Evolutionary conservation across 1,140 invertebrate species (phyloP), one percentile per base, ranked within the genome.

Genomic region (Luehdorfia chinensis): DNA sequence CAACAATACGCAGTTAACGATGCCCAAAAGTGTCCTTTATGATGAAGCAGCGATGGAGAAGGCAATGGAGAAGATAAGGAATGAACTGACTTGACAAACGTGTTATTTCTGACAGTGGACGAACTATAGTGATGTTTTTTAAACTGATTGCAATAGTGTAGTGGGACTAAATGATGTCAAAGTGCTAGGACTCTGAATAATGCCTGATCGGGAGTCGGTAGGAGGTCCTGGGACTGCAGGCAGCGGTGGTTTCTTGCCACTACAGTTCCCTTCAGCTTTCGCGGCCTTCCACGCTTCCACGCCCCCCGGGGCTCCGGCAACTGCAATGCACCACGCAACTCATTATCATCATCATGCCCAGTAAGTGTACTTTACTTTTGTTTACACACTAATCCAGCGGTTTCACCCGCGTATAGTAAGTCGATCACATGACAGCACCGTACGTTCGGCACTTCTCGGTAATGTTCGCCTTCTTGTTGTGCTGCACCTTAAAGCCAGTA

Each of bases 231-330:
- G 83, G 64, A 76, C 79, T 60, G 64, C 81, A 33, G 79, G 83
- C 39, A 79, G 78, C 62, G 78, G 70, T 48, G 76, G 75, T 59
- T 86, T 86, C 59, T 68, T 86, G 63, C 89, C 90, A 51, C 80
- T 91, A 63, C 90, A 90, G 71, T 90, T 91, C 66, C 89, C 90
- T n/a, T 91, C 90, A 59, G 90, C 88, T 55, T 92, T 90, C 72
- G 89, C 88, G 56, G 89, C 87, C 27, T 88, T 90, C 55, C 88
- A 87, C 66, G 88, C 87, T 49, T 87, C 91, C 15, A 80, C 84
- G 18, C 75, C 77, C 4, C 76, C 83, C 16, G 73, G 76, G 6
- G 67, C 76, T n/a, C 69, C 73, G 4, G 51, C 76, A 1, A 56
- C 75, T 44, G 75, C 77, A 2, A 83, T 83, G 76, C 83, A 86